Conservation (phyloP, 2,113 vertebrate genomes). For the Centropus bengalensis region DNA sequence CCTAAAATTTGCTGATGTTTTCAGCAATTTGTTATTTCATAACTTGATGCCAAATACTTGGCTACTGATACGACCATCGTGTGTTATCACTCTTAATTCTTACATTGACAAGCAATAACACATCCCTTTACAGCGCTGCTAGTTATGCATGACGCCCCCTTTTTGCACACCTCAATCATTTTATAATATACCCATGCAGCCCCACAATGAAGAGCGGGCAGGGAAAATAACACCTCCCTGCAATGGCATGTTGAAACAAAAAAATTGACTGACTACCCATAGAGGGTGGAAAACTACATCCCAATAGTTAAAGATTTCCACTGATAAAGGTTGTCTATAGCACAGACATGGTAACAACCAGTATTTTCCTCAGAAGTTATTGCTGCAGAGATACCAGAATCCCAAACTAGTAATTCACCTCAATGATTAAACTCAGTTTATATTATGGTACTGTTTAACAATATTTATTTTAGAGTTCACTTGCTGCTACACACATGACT, state of each 20-base stretch:
- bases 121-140: neutral
- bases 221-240: neutral
- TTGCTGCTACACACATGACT: neutral
- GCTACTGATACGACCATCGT: no score
- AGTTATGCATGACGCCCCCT: neutral
- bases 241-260: neutral
- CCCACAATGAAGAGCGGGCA: neutral
- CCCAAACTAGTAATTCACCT: neutral
- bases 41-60: neutral
- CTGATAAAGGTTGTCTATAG: neutral
- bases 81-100: neutral
- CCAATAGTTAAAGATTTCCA: neutral
- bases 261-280: neutral
- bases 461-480: neutral
- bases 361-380: neutral
- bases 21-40: neutral
- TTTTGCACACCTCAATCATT: neutral
- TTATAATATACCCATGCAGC: neutral
- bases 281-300: neutral
- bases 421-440: neutral
- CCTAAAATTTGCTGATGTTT: neutral
- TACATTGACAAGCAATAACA: neutral
- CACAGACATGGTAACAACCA: neutral
- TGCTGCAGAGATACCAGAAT: neutral
- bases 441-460: neutral